Base-by-base conservation (phyloP, 2,888 invertebrate species). In the Acrocyrtus sp. region DNA sequence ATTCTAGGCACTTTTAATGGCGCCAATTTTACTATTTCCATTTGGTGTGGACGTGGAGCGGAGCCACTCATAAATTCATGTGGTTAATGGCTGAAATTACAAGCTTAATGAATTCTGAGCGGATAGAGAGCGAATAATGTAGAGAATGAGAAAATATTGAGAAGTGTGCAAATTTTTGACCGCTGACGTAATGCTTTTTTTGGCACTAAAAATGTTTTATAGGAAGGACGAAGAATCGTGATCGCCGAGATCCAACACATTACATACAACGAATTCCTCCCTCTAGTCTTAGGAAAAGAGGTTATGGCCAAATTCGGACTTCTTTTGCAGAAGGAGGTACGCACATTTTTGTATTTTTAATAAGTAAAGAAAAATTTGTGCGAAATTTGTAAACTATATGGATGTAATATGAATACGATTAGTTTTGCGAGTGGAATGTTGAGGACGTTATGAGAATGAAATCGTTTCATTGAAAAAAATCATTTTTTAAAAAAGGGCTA, bases 221-320 rank as follows among this genome's bases (percentile, higher is more conserved):
- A 87, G 86, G 95, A 95, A 86, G 86, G 94, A 0, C 87, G 95
- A 77, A 88, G 94, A 61, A 93, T 95, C 81, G 91, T 91, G 80
- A 91, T 95, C 65, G 95, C 93, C 3, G 90, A 91, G 84, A 92
- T 95, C 69, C 95, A 95, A 83, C 95, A 95, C 83, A 90, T 95
- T 70, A 95, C 94, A 0, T 95, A 89, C 85, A 95, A 95, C 83
- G 95, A 95, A 84, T 95, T 95, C 85, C 85, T 95, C 80, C 95
- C 95, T 12, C 93, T 95, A 81, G 85, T 95, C 10, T 87, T 95
- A 24, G 95, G 95, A 29, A 94, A 94, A 84, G 94, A 94, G 82
- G 91, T 94, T 39, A 95, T 95, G 94, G 91, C 93, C 83, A 95
- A 94, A 85, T 94, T 94, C 82, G 94, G 94, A 51, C 87, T 96